Conservation (phyloP, 2,888 invertebrate species). For the Watsonalla binaria region DNA sequence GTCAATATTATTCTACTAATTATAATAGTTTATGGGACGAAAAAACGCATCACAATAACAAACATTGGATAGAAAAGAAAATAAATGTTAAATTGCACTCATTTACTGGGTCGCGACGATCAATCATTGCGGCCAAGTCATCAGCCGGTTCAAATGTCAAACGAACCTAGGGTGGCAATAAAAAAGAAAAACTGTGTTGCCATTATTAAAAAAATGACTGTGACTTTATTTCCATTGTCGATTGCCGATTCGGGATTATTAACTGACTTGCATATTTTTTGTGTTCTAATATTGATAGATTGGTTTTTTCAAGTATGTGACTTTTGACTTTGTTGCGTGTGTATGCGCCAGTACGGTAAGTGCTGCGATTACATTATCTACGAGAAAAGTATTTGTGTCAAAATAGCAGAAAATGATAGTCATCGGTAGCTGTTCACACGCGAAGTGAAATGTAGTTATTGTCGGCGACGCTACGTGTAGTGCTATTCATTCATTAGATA, state of each 20-base stretch:
- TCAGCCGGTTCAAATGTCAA: conserved; percentile 78
- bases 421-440: conserved; percentile 57
- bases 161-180: conserved; percentile 76
- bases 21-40: conserved; percentile 6
- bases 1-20: neutral
- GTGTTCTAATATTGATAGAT: conserved; percentile 79
- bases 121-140: conserved; percentile 75
- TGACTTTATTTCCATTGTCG: conserved; percentile 78
- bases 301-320: conserved; percentile 69
- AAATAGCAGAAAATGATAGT: conserved; percentile 65
- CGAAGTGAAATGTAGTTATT: conserved; percentile 50
- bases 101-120: conserved; percentile 73
- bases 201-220: conserved; percentile 79
- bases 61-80: conserved; percentile 63
- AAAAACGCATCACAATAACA: conserved; percentile 57
- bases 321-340: conserved; percentile 63
- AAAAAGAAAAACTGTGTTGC: conserved; percentile 71
- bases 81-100: conserved; percentile 76
- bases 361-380: conserved; percentile 58
- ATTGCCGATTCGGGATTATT: conserved; percentile 78
- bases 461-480: conserved; percentile 33
- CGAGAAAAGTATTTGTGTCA: conserved; percentile 58
- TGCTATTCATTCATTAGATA: conserved; percentile 34
- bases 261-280: conserved; percentile 79
- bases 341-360: conserved; percentile 46